Base-by-base conservation (phyloP, 2,113 vertebrate genomes). In the Neopipo cinnamomea region DNA sequence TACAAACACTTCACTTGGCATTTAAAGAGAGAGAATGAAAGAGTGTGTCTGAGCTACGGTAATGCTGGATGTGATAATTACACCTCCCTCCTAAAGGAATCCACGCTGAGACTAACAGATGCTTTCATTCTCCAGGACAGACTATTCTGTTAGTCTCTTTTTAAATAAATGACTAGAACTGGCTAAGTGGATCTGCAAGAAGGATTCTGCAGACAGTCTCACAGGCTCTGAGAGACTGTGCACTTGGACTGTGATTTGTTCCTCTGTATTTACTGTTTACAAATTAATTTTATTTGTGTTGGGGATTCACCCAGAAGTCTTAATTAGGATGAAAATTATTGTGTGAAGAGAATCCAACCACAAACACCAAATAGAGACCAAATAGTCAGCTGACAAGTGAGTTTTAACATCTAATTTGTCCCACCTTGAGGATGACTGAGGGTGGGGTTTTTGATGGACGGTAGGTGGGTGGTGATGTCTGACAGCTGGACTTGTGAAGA, bases 111-210 rank as follows among this genome's bases (percentile, higher is more conserved):
- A 84, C 75, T 84, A 86, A 77, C 92, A 88, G 79, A 79, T 86
- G 94, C 85, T 88, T 94, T 95, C 88, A 55, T 94, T 88, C 82
- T 96, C 85, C 90, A 95, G 95, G 91, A 96, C 72, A 95, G 91
- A 91, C 72, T 96, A 68, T 90, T 96, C 74, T 93, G 81, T 94
- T 94, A 83, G 94, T 93, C 85, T 96, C 78, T 95, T 93, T 91
- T 80, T 63, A 96, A 97, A 94, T 94, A 90, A 94, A 94, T 94
- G 37, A 96, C 93, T 95, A 93, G 88, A 91, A 47, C 93, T 96
- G 85, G 67, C 92, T 94, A 90, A 90, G 88, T 88, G 6, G 18
- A 80, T 85, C 61, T 93, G 63, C 52, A 84, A 77, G 91, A 59
- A 80, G n/a, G 83, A 76, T 81, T 83, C 85, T 92, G 75, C 85